Conservation (phyloP, 2,888 invertebrate species). For the Netelia inedita region DNA sequence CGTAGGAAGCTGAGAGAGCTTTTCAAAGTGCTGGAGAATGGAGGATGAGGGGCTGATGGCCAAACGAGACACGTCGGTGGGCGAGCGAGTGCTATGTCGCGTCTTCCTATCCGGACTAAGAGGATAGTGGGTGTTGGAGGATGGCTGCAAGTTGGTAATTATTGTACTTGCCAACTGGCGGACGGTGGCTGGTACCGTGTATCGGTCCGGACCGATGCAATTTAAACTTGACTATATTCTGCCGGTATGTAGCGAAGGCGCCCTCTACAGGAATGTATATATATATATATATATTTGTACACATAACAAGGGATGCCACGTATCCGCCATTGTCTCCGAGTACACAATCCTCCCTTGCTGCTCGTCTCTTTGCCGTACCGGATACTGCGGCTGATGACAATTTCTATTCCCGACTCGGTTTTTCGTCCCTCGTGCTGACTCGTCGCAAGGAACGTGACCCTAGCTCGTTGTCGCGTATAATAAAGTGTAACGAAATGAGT, state of each 20-base stretch:
- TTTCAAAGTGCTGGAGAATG: background rate
- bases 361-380: background rate
- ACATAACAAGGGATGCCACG: background rate
- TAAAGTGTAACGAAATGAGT: background rate
- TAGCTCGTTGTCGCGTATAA: background rate
- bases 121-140: conserved; percentile 42
- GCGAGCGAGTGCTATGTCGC: conserved; percentile 2
- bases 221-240: conserved; percentile 71
- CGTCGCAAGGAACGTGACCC: background rate
- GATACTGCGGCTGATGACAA: background rate
- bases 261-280: background rate
- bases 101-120: conserved; percentile 50
- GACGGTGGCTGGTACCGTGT: conserved; percentile 64
- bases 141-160: conserved; percentile 77
- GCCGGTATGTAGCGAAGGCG: background rate
- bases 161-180: conserved; percentile 76
- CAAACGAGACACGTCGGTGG: conserved; percentile 38
- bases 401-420: background rate
- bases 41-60: conserved; percentile 8
- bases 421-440: background rate
- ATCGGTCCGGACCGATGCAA: conserved; percentile 75
- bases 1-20: background rate
- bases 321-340: background rate
- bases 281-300: background rate
- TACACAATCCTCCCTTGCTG: background rate